Evolutionary conservation across 2,113 vertebrate genomes (phyloP).

Genomic region (Thermophis baileyi): DNA sequence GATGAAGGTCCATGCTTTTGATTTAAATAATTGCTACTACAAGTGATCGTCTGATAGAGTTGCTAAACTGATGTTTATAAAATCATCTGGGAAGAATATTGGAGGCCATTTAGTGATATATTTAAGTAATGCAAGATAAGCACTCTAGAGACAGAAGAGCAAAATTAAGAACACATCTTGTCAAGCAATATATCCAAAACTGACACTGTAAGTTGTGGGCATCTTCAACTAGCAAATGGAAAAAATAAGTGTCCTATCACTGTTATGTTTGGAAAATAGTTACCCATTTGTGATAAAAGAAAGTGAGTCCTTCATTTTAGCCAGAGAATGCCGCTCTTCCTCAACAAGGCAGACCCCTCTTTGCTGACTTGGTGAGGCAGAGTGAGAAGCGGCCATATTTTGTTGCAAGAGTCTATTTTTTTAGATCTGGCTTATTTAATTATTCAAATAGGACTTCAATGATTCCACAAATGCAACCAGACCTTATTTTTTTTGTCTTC

Average conservation of each 20-base stretch:
- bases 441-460: constrained; percentile 37
- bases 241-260: not conserved
- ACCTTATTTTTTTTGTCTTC: not conserved
- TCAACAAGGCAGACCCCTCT: not conserved
- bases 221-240: not conserved
- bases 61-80: not conserved
- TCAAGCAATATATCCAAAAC: not conserved
- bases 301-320: constrained; percentile 9
- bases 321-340: not conserved
- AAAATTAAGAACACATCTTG: not conserved
- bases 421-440: constrained; percentile 45
- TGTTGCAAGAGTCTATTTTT: constrained; percentile 29
- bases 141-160: not conserved
- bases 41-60: not conserved
- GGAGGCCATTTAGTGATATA: not conserved
- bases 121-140: not conserved
- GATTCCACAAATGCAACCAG: constrained; percentile 15
- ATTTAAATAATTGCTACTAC: not conserved
- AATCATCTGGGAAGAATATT: not conserved
- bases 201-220: not conserved
- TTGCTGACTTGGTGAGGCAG: not conserved
- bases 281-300: constrained; percentile 22
- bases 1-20: not conserved
- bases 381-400: constrained; percentile 11
- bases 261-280: not conserved